Percentiles rank a stretch among this genome's conserved stretches.
Evolutionary conservation across 2,113 vertebrate genomes (phyloP).

Genomic region (Phoxinus phoxinus): DNA sequence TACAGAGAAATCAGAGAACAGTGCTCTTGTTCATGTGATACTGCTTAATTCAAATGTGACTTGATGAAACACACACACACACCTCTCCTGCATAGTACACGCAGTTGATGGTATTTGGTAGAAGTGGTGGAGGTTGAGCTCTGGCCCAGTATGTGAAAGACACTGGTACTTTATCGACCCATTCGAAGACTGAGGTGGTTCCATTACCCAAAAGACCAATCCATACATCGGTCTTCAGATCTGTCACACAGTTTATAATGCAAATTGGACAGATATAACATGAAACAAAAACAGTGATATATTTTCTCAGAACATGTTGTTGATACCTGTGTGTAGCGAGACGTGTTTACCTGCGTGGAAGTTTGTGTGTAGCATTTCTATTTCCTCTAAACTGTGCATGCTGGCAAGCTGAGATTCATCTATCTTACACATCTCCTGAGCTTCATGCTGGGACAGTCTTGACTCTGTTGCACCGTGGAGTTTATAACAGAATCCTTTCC

Average conservation of each 20-base stretch:
- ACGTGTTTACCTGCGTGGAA: slow-evolving; percentile 76
- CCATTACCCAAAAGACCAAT: slow-evolving; percentile 80
- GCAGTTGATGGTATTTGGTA: slow-evolving; percentile 79
- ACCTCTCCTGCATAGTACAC: slow-evolving; percentile 88
- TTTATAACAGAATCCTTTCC: slow-evolving; percentile 84
- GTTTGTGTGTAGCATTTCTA: slow-evolving; percentile 83
- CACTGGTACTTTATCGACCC: slow-evolving; percentile 80
- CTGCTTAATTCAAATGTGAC: not conserved
- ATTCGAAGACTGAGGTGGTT: slow-evolving; percentile 78
- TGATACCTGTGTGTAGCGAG: not conserved
- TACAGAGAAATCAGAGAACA: not conserved
- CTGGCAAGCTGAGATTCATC: slow-evolving; percentile 79
- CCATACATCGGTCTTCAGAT: slow-evolving; percentile 76
- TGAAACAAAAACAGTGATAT: no score
- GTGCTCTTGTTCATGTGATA: not conserved
- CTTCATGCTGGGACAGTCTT: slow-evolving; percentile 64
- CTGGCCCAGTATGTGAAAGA: slow-evolving; percentile 88
- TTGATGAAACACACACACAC: slow-evolving; percentile 30
- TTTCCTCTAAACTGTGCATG: slow-evolving; percentile 86
- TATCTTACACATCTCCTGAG: slow-evolving; percentile 72
- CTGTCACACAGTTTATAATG: not conserved
- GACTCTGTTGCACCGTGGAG: slow-evolving; percentile 48
- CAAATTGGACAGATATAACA: no score
- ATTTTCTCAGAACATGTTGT: not conserved
- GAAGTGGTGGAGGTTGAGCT: slow-evolving; percentile 77